These are phyloP conservation scores for Pherbina coryleti DNA, from an alignment of 2,888 invertebrate species.

Conservation along the genomic window DNA sequence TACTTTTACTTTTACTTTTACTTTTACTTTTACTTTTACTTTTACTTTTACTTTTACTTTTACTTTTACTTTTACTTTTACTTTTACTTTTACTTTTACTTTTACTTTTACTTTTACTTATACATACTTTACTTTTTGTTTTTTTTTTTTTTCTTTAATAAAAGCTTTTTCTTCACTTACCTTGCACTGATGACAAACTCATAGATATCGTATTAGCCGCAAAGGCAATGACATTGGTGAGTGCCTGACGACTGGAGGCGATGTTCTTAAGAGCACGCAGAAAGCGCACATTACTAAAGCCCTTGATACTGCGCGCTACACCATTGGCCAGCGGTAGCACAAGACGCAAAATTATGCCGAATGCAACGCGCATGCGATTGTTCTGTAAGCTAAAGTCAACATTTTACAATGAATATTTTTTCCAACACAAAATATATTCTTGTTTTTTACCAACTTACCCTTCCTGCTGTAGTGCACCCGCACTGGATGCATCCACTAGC, in stretches of 20 bases:
- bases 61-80: too few species aligned
- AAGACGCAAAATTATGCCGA: constrained; percentile 66
- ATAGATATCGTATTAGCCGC: constrained; percentile 68
- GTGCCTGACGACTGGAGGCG: constrained; percentile 63
- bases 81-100: too few species aligned
- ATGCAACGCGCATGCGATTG: constrained; percentile 63
- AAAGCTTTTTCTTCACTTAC: constrained; percentile 52
- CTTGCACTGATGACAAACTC: constrained; percentile 68
- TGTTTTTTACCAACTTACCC: constrained; percentile 53
- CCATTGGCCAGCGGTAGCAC: constrained; percentile 66
- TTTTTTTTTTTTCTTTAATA: not conserved
- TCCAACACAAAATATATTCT: not conserved
- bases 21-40: too few species aligned
- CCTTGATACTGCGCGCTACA: constrained; percentile 64
- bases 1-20: too few species aligned
- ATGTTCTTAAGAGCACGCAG: constrained; percentile 61
- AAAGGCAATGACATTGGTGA: constrained; percentile 67
- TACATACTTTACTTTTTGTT: too few species aligned
- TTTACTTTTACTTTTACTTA: too few species aligned
- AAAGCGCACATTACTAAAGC: constrained; percentile 64
- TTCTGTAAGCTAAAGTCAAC: constrained; percentile 53
- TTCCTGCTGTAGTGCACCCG: constrained; percentile 52
- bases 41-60: too few species aligned
- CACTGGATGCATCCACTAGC: constrained; percentile 56
- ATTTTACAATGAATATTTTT: not conserved